phyloP scores from a whole-genome alignment of 2,888 invertebrate species.

The Ecdyonurus torrentis region DNA sequence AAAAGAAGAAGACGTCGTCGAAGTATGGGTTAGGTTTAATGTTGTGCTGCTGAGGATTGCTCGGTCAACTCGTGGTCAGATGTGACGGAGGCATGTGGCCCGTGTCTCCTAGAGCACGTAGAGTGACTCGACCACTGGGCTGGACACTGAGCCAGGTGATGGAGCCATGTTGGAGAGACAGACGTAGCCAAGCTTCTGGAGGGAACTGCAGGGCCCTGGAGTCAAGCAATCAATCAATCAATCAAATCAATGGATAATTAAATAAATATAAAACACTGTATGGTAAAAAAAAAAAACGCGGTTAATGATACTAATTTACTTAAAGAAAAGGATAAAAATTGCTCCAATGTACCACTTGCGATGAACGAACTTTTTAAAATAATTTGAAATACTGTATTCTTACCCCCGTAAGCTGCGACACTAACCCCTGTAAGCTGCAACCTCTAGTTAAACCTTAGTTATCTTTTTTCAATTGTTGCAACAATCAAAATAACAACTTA shows the following conservation, averaged over 20 bases:
- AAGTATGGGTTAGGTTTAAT: no score
- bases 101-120: conserved; percentile 69
- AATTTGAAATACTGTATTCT: no score
- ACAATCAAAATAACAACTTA: no score
- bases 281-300: not conserved
- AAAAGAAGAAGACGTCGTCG: no score
- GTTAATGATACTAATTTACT: not conserved
- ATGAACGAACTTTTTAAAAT: no score
- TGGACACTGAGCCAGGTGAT: conserved; percentile 81
- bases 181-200: conserved; percentile 90
- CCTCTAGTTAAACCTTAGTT: no score
- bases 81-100: conserved; percentile 72
- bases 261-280: not conserved
- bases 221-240: not conserved
- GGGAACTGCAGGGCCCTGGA: conserved; percentile 89
- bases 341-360: no score
- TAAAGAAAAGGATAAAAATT: conserved; percentile 3
- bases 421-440: no score
- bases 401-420: no score
- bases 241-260: not conserved
- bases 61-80: conserved; percentile 25
- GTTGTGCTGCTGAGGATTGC: no score
- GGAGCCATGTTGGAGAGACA: conserved; percentile 80
- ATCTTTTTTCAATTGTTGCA: no score
- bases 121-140: conserved; percentile 70